These are phyloP conservation scores for Paedocypris sp. DNA, from an alignment of 2,113 vertebrate species.

Conservation along the genomic window DNA sequence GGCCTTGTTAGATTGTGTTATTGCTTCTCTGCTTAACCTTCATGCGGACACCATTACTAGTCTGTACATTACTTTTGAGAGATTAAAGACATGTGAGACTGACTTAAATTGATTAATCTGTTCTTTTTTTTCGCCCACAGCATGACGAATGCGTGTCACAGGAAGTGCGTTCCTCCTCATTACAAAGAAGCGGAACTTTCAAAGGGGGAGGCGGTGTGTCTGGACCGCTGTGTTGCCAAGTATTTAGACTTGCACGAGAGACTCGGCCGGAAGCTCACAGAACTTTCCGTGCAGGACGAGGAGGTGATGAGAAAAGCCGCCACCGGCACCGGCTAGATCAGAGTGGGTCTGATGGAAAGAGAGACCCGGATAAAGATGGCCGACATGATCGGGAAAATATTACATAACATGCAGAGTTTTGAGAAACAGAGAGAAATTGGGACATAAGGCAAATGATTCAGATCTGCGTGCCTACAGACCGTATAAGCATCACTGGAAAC, in stretches of 20 bases:
- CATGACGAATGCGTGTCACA: constrained; percentile 92
- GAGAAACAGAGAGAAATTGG: too few species aligned
- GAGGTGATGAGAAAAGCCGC: constrained; percentile 81
- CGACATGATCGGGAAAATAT: too few species aligned
- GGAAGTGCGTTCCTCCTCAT: constrained; percentile 86
- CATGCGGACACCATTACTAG: too few species aligned
- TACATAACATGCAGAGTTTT: too few species aligned
- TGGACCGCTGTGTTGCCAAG: constrained; percentile 94
- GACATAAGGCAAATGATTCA: too few species aligned
- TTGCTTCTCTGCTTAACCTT: too few species aligned
- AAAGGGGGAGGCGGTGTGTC: constrained; percentile 86
- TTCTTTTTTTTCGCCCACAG: constrained; percentile 44
- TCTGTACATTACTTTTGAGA: too few species aligned
- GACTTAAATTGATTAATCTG: background rate
- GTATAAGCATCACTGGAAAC: too few species aligned
- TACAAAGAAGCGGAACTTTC: constrained; percentile 92
- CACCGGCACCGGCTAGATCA: constrained; percentile 50
- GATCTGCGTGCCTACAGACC: too few species aligned
- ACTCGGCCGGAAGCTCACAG: constrained; percentile 86
- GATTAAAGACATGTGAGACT: too few species aligned
- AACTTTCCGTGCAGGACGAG: constrained; percentile 88
- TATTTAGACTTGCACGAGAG: constrained; percentile 92
- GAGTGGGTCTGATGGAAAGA: background rate
- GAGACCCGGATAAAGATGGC: too few species aligned
- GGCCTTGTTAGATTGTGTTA: too few species aligned